Percentiles rank a stretch among this genome's conserved stretches.
Conservation (phyloP, 2,797 vertebrate species). For the Diplodus sargus region DNA sequence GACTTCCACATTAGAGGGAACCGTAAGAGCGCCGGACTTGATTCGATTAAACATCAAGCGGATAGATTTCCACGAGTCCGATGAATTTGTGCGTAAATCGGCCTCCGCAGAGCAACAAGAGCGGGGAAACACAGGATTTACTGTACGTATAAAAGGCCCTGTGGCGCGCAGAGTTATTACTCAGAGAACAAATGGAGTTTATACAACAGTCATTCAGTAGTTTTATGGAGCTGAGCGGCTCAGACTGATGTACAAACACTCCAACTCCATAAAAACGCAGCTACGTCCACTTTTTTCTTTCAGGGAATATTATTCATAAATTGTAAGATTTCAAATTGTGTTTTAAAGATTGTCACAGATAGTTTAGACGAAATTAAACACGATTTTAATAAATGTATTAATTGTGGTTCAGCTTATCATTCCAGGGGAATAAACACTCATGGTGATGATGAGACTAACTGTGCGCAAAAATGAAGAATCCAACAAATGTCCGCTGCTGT, state of each 20-base stretch:
- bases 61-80: slow-evolving; percentile 37
- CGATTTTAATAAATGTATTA: not conserved
- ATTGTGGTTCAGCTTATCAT: not conserved
- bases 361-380: not conserved
- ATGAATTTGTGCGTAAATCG: slow-evolving; percentile 35
- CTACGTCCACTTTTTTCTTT: not conserved
- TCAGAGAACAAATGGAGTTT: slow-evolving; percentile 16
- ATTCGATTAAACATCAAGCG: slow-evolving; percentile 66
- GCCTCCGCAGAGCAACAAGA: slow-evolving; percentile 7
- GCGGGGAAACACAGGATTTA: slow-evolving; percentile 10
- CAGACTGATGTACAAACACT: not conserved
- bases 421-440: not conserved
- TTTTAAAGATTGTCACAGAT: not conserved
- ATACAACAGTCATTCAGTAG: not conserved
- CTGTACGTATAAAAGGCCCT: slow-evolving; percentile 20
- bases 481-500: slow-evolving; percentile 6
- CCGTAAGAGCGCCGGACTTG: slow-evolving; percentile 48
- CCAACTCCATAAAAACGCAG: no score
- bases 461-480: not conserved
- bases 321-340: not conserved
- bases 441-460: not conserved
- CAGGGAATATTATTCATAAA: not conserved
- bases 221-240: slow-evolving; percentile 8
- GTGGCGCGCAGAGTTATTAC: no score
- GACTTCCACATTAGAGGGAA: slow-evolving; percentile 63